A percentile compares a stretch with the other conserved stretches of the same genome.
Conservation (phyloP, 2,888 invertebrate species). For the Acleris cristana region DNA sequence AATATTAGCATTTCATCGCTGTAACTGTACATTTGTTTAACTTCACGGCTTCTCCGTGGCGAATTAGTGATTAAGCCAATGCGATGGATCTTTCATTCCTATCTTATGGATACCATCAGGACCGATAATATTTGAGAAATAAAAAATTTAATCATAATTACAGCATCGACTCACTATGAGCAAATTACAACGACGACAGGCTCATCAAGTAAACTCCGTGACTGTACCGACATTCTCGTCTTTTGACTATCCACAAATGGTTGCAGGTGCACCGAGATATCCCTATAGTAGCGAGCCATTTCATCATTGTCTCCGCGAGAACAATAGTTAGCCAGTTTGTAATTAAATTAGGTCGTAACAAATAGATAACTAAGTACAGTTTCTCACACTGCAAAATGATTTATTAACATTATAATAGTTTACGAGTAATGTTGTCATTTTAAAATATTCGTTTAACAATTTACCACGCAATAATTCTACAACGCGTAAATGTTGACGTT, state of each 20-base stretch:
- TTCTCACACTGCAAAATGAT: neutral
- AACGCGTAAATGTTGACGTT: conserved; percentile 10
- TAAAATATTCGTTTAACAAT: neutral
- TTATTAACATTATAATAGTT: neutral
- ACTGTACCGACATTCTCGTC: neutral
- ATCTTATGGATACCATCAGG: no score
- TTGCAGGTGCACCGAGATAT: conserved; percentile 19
- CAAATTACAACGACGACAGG: no score
- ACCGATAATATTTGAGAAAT: no score
- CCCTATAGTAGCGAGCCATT: neutral
- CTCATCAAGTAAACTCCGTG: no score
- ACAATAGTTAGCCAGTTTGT: conserved; percentile 55
- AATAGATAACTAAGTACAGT: neutral
- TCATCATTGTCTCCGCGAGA: conserved; percentile 46
- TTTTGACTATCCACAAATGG: conserved; percentile 1
- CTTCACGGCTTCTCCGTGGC: no score
- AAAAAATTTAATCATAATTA: no score
- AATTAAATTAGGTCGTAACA: conserved; percentile 57
- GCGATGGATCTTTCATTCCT: no score
- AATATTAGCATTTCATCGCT: conserved; percentile 31
- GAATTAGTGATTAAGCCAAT: no score
- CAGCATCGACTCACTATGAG: no score
- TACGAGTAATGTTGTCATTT: neutral
- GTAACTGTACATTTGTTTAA: conserved; percentile 26
- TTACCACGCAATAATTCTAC: neutral